Percentiles rank a stretch among this genome's conserved stretches.
Conservation (phyloP, 2,113 vertebrate genomes). For the Anas platyrhynchos region DNA sequence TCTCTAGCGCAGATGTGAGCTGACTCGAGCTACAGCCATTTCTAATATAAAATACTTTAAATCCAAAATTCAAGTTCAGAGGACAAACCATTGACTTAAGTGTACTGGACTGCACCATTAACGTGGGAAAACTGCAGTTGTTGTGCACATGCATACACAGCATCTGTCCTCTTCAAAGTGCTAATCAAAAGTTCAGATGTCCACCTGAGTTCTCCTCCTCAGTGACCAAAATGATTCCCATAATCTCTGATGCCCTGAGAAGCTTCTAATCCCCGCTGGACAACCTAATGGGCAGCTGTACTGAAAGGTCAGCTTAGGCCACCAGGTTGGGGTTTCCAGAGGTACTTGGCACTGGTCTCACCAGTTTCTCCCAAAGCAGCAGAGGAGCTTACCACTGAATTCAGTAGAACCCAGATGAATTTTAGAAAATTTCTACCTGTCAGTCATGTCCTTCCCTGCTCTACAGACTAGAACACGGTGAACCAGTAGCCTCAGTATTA, state of each 20-base stretch:
- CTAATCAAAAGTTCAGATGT: background rate
- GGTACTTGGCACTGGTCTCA: background rate
- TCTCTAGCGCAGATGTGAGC: conserved; percentile 32
- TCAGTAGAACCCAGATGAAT: background rate
- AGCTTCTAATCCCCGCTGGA: background rate
- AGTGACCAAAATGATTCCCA: background rate
- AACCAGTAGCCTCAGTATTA: background rate
- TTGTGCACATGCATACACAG: background rate
- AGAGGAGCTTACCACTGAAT: background rate
- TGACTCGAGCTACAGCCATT: conserved; percentile 77
- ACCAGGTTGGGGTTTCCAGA: background rate
- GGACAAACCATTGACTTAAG: no score
- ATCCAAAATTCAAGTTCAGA: background rate
- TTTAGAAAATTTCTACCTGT: background rate
- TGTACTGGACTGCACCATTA: background rate
- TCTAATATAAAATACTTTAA: background rate
- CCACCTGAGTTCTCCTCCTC: no score
- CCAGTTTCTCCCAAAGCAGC: background rate
- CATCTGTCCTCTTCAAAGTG: background rate
- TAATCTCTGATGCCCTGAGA: background rate
- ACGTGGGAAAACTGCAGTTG: background rate
- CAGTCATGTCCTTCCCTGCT: background rate
- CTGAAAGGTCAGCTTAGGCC: background rate
- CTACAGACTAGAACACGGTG: background rate
- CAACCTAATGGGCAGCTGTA: rapidly evolving